phyloP scores from a whole-genome alignment of 30 jellyfish, hydroid and myxozoan genomes.

The Aurelia coerulea region DNA sequence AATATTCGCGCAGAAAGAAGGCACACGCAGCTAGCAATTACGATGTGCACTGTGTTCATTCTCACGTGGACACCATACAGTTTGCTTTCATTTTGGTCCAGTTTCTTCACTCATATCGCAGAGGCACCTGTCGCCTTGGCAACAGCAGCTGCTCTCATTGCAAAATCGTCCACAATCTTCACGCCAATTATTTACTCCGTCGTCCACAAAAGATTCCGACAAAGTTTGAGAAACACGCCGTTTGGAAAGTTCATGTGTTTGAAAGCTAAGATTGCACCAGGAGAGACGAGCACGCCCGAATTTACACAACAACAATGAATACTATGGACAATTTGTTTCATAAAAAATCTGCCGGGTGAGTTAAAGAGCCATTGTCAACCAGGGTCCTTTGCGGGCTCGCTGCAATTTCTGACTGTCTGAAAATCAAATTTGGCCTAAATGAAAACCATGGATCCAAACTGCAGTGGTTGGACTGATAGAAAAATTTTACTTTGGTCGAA shows the following conservation, averaged over 20 bases:
- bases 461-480: too few species aligned
- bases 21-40: constrained; percentile 55
- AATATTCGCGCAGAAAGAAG: constrained; percentile 56
- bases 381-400: too few species aligned
- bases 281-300: constrained; percentile 23
- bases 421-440: too few species aligned
- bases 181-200: constrained; percentile 65
- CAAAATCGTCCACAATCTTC: constrained; percentile 75
- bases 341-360: too few species aligned
- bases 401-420: too few species aligned
- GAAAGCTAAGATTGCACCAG: constrained; percentile 1
- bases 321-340: too few species aligned
- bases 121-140: constrained; percentile 32
- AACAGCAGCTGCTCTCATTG: constrained; percentile 58
- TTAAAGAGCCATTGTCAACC: too few species aligned
- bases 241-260: constrained; percentile 22
- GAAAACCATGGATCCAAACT: too few species aligned
- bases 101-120: constrained; percentile 41
- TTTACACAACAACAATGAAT: too few species aligned
- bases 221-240: constrained; percentile 2
- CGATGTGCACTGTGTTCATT: constrained; percentile 62
- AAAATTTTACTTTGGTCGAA: too few species aligned
- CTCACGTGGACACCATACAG: constrained; percentile 72
- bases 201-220: constrained; percentile 62
- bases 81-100: constrained; percentile 61